Percentiles rank a stretch among this genome's conserved stretches.
Evolutionary conservation across 1,140 invertebrate species (phyloP).

Genomic region (Zaprionus nigranus): DNA sequence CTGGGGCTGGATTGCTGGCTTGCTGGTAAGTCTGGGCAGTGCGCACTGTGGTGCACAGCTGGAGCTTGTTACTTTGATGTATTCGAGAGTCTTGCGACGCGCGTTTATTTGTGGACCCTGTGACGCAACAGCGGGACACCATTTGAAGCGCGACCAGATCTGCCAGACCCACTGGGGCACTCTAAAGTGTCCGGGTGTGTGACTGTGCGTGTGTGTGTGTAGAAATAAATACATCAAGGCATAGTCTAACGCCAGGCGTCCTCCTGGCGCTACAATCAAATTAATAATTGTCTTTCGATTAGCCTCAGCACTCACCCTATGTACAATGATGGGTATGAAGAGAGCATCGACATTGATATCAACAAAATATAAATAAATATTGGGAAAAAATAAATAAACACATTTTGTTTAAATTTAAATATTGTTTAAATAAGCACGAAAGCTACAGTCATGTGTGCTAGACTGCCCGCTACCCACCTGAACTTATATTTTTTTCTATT

Average conservation of each 20-base stretch:
- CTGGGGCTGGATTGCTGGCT: not conserved
- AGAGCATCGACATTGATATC: not conserved
- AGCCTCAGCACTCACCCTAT: not conserved
- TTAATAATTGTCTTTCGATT: slow-evolving; percentile 44
- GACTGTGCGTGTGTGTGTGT: not conserved
- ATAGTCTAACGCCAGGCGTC: slow-evolving; percentile 4
- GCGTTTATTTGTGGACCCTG: slow-evolving; percentile 78
- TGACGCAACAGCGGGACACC: slow-evolving; percentile 67
- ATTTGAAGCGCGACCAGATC: slow-evolving; percentile 43
- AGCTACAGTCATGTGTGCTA: no score
- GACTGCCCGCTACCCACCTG: no score
- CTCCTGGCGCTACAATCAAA: slow-evolving; percentile 18
- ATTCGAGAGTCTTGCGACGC: slow-evolving; percentile 63
- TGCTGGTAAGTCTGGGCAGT: slow-evolving; percentile 14
- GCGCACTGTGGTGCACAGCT: slow-evolving; percentile 73
- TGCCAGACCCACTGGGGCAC: slow-evolving; percentile 12
- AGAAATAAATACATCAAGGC: slow-evolving; percentile 7
- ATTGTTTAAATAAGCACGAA: no score
- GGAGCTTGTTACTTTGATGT: slow-evolving; percentile 83
- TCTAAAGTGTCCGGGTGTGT: slow-evolving; percentile 1
- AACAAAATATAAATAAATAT: not conserved
- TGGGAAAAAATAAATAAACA: no score
- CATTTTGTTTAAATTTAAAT: no score
- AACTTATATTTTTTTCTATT: no score
- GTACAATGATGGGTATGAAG: not conserved